Conservation (phyloP, 1,140 invertebrate species). For the Brachionus angularis region DNA sequence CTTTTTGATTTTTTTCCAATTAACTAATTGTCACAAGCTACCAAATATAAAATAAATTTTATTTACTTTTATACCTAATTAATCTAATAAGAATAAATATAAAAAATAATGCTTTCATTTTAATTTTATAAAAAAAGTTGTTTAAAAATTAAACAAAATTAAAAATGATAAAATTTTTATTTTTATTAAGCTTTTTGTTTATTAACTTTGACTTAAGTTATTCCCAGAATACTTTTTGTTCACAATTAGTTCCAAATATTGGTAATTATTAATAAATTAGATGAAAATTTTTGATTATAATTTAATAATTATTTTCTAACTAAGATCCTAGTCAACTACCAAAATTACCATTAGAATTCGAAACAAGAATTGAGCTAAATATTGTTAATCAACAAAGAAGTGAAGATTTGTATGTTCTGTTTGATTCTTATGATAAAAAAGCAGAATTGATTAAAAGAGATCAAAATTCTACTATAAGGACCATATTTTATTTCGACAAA, state of each 20-base stretch:
- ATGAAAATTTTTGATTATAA: neutral
- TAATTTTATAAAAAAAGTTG: no score
- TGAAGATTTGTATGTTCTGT: slow-evolving; percentile 4
- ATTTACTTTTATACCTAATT: no score
- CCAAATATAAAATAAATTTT: no score
- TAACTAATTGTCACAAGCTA: no score
- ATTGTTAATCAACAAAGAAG: slow-evolving; percentile 9
- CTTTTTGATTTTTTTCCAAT: no score
- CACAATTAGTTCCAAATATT: neutral
- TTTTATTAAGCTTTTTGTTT: neutral
- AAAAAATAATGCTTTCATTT: no score
- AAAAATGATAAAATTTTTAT: no score
- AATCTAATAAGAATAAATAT: no score
- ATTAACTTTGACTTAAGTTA: no score
- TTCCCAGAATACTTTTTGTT: neutral
- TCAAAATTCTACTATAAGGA: neutral
- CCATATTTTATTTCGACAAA: slow-evolving; percentile 22
- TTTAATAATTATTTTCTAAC: neutral
- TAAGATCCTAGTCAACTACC: slow-evolving; percentile 23
- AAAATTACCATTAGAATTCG: slow-evolving; percentile 20
- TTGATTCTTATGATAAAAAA: slow-evolving; percentile 35
- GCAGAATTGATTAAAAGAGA: slow-evolving; percentile 29
- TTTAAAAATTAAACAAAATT: no score
- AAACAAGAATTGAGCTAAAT: slow-evolving; percentile 31
- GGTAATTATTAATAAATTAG: neutral